phyloP scores from a whole-genome alignment of 1,140 invertebrate species.

The Charaxes varanes region DNA sequence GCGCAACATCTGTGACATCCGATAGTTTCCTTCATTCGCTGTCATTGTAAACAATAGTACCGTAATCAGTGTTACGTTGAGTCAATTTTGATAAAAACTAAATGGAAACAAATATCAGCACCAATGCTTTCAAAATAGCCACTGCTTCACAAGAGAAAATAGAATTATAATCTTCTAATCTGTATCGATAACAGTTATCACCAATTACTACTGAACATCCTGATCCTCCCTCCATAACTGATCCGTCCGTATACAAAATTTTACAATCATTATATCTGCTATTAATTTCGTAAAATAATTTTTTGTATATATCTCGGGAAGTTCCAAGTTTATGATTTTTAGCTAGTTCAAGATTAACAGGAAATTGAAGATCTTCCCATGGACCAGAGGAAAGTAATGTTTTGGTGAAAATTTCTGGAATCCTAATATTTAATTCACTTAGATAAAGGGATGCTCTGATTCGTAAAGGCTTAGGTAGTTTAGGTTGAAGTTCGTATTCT shows the following conservation, averaged over 20 bases:
- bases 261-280: slow-evolving; percentile 12
- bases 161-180: slow-evolving; percentile 8
- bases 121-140: too few species aligned
- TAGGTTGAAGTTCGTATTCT: too few species aligned
- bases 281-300: slow-evolving; percentile 17
- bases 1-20: too few species aligned
- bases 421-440: too few species aligned
- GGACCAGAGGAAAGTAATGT: neutral
- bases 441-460: too few species aligned
- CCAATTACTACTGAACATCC: slow-evolving; percentile 12
- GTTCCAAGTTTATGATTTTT: neutral
- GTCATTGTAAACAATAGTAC: too few species aligned
- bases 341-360: neutral
- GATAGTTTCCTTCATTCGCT: too few species aligned
- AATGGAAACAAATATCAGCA: too few species aligned
- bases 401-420: neutral
- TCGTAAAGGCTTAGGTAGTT: too few species aligned
- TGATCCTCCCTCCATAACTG: slow-evolving; percentile 12
- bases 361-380: neutral
- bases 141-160: slow-evolving; percentile 21
- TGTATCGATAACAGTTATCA: slow-evolving; percentile 7
- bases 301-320: neutral
- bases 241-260: slow-evolving; percentile 18
- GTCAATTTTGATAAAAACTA: too few species aligned
- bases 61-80: too few species aligned